Base-by-base conservation (phyloP, 2,113 vertebrate genomes). In the Podilymbus podiceps region DNA sequence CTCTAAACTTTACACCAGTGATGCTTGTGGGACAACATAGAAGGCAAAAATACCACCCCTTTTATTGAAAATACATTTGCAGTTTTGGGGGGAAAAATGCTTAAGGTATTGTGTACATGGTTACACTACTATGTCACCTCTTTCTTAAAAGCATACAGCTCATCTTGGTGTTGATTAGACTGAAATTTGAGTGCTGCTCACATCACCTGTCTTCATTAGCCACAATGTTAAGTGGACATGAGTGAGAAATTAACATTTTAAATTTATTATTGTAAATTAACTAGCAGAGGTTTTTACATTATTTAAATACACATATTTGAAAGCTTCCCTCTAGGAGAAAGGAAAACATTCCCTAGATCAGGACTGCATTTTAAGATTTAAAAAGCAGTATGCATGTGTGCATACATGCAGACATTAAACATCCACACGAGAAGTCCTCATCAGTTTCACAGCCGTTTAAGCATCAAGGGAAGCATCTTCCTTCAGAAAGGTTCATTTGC, bases 1-100 rank as follows among this genome's bases (percentile, higher is more conserved):
- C 71, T 95, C 96, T 89, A 91, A 98, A 97, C 79, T 95, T 89
- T 31, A 66, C n/a, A 66, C n/a, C 38, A 86, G 22, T 11, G 58
- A 75, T 81, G 53, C 23, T 62, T 77, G 12, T 67, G 56, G 87
- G 89, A 76, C 49, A 90, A 90, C 46, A 86, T 2, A 50, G 44
- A 88, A 69, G 50, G 11, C 35, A 83, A 85, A 94, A 78, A 72
- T 33, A 75, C 35, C 66, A 49, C 44, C 64, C 71, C 83, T 93
- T 93, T 79, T 69, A 15, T 52, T 88, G 25, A 24, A 77, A 53
- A 56, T 31, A n/a, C 13, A 6, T 22, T 50, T 93, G 60, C 16
- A 78, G 28, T 38, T 81, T 75, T 15, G 1, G 5, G 8, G 12
- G 20, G 4, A 53, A 83, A 74, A 47, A 25, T 5, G 3, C 12